Evolutionary conservation across 2,113 vertebrate species (phyloP).

Genomic region (Beaufortia kweichowensis): DNA sequence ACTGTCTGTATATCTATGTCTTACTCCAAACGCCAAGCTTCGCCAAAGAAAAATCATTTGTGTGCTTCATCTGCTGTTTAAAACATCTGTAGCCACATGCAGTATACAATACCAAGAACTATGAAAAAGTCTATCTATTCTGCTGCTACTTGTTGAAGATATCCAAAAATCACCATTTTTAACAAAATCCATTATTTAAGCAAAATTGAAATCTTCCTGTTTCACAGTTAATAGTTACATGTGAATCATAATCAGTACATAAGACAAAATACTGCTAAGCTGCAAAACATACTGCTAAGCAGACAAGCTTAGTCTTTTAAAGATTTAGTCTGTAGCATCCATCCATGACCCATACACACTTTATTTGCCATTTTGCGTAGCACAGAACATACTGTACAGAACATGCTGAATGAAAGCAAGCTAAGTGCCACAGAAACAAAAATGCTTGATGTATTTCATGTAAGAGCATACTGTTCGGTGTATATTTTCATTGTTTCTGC

Average conservation of each 20-base stretch:
- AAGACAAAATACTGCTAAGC: too few species aligned
- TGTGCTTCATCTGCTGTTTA: constrained; percentile 42
- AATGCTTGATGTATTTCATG: constrained; percentile 19
- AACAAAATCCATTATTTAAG: background rate
- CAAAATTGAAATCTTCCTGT: constrained; percentile 68
- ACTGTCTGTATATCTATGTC: constrained; percentile 26
- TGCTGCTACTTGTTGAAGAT: constrained; percentile 39
- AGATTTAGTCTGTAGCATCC: too few species aligned
- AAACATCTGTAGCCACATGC: constrained; percentile 14
- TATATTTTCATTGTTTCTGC: constrained; percentile 53
- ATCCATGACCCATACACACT: too few species aligned
- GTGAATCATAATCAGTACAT: constrained; percentile 45
- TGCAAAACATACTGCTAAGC: constrained; percentile 12
- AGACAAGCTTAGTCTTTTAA: too few species aligned
- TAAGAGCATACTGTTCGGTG: constrained; percentile 62
- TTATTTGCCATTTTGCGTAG: too few species aligned
- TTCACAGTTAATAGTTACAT: constrained; percentile 63
- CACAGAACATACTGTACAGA: background rate
- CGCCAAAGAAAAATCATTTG: constrained; percentile 43
- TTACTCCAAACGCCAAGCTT: constrained; percentile 22
- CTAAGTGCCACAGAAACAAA: constrained; percentile 7
- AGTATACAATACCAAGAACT: constrained; percentile 28
- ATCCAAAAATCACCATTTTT: background rate
- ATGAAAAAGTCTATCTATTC: constrained; percentile 18
- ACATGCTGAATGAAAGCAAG: constrained; percentile 21